These are phyloP conservation scores for Alexandromys fortis DNA, from an alignment of 2,113 vertebrate genomes.

Conservation along the genomic window DNA sequence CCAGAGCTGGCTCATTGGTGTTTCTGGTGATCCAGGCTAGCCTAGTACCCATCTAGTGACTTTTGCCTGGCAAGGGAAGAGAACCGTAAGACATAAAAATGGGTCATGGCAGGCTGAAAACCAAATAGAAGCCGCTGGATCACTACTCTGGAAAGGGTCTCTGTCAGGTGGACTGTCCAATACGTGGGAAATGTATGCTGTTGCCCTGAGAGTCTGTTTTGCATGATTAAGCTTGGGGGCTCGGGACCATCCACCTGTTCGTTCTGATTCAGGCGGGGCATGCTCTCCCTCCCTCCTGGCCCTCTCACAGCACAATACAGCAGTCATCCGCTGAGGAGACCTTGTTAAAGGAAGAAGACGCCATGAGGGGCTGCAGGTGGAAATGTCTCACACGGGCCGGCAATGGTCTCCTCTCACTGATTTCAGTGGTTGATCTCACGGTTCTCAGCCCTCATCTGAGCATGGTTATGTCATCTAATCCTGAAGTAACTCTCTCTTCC, in stretches of 20 bases:
- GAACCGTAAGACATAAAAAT: background rate
- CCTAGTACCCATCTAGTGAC: background rate
- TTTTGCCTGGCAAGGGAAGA: fast-evolving
- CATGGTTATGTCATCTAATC: fast-evolving
- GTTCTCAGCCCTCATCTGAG: background rate
- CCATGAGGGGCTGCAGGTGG: background rate
- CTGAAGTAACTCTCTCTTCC: background rate
- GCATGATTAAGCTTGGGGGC: background rate
- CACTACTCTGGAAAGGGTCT: background rate
- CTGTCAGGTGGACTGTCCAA: background rate
- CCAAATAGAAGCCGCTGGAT: background rate
- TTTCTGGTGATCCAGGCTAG: background rate
- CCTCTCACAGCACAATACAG: background rate
- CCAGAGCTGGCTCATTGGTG: background rate
- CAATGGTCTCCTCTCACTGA: fast-evolving
- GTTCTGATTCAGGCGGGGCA: background rate
- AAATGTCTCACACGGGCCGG: background rate
- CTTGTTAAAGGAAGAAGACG: background rate
- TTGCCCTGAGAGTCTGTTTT: background rate
- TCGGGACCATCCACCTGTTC: background rate
- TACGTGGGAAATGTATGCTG: fast-evolving
- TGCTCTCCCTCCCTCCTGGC: background rate
- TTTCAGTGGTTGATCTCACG: background rate
- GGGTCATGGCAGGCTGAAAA: background rate
- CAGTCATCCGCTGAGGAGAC: background rate